These are phyloP conservation scores for Scopus umbretta DNA, from an alignment of 2,113 vertebrate genomes.

Conservation along the genomic window DNA sequence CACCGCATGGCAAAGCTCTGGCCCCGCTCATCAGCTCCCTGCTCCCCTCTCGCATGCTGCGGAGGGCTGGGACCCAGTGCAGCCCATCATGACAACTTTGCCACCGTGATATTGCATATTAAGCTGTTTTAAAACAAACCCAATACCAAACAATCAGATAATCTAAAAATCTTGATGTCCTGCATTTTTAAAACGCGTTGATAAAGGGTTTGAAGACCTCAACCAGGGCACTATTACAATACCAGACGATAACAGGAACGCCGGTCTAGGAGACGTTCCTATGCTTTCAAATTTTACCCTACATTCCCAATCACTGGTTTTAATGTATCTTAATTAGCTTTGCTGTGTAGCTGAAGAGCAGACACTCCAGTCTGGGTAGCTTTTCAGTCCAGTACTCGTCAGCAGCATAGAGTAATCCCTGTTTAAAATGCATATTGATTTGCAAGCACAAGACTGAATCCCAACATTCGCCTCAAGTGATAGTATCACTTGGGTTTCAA, in stretches of 20 bases:
- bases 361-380: conserved; percentile 10
- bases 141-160: no score
- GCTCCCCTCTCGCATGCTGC: accelerated
- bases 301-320: neutral
- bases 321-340: conserved; percentile 15
- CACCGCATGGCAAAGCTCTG: neutral
- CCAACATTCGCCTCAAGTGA: neutral
- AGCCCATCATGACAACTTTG: accelerated
- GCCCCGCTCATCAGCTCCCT: neutral
- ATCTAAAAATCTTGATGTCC: neutral
- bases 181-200: neutral
- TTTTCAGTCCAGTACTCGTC: conserved; percentile 12
- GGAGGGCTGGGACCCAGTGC: no score
- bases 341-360: neutral
- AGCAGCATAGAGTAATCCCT: conserved; percentile 10
- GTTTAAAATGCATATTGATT: conserved; percentile 12
- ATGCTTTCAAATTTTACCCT: neutral
- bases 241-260: neutral
- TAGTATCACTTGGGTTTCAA: neutral
- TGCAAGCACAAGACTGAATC: neutral
- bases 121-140: neutral
- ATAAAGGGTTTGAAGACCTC: neutral
- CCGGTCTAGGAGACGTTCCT: neutral
- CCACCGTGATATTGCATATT: accelerated
- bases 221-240: neutral